Evolutionary conservation across 2,888 invertebrate species (phyloP).

Genomic region (Drosophila acutilabella): DNA sequence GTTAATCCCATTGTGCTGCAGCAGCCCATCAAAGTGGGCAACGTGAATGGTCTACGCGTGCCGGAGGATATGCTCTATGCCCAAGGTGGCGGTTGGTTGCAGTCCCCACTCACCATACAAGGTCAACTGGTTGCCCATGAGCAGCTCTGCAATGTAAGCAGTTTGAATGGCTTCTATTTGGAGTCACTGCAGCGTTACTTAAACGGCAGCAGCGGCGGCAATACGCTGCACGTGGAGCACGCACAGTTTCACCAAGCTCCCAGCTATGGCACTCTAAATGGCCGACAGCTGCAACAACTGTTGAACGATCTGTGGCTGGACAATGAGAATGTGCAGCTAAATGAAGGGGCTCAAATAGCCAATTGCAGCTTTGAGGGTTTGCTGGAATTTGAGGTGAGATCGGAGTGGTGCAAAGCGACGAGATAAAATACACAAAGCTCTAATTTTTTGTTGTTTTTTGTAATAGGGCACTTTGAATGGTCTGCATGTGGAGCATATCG

Average conservation of each 20-base stretch:
- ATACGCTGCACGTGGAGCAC: slow-evolving; percentile 83
- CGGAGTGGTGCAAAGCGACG: background rate
- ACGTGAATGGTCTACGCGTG: slow-evolving; percentile 83
- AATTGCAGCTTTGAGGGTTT: slow-evolving; percentile 75
- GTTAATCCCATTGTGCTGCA: slow-evolving; percentile 78
- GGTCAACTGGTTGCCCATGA: slow-evolving; percentile 44
- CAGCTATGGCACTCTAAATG: slow-evolving; percentile 84
- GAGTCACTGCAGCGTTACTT: slow-evolving; percentile 64
- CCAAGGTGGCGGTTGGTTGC: slow-evolving; percentile 64
- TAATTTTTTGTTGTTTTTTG: slow-evolving; percentile 1
- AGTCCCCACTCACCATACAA: slow-evolving; percentile 57
- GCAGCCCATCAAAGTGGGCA: slow-evolving; percentile 73
- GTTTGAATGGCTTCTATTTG: slow-evolving; percentile 74
- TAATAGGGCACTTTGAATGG: slow-evolving; percentile 86
- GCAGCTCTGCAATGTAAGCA: slow-evolving; percentile 56
- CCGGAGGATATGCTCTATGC: slow-evolving; percentile 85
- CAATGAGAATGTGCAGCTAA: slow-evolving; percentile 81
- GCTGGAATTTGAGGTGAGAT: slow-evolving; percentile 74
- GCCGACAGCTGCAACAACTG: slow-evolving; percentile 79
- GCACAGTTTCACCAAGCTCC: slow-evolving; percentile 85
- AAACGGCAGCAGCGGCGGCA: slow-evolving; percentile 6
- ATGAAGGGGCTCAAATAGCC: slow-evolving; percentile 54
- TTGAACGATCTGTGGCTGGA: slow-evolving; percentile 86
- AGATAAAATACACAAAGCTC: too few species aligned
- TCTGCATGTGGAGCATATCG: slow-evolving; percentile 85